Base-by-base conservation (phyloP, 2,888 invertebrate species). In the Eristalis intricaria region DNA sequence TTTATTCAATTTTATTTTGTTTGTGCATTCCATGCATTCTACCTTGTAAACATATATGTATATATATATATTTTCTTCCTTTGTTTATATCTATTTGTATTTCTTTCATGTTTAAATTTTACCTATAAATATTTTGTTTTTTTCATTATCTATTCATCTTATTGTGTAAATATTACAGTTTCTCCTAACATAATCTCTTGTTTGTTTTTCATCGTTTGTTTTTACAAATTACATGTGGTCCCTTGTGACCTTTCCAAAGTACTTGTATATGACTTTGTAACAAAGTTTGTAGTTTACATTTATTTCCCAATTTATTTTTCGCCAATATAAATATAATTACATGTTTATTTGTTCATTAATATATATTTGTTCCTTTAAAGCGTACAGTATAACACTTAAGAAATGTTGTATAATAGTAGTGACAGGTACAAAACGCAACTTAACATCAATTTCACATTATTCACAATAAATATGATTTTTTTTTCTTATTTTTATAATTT, bases 341-440 rank as follows among this genome's bases (percentile, higher is more conserved):
- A 35, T 35, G 8, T 50, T 50, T 50, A 8, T 19, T 43, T 43
- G 11, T 60, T 32, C 50, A 26, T 26, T 26, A 26, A 32, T 32
- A 32, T 32, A 50, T 75, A 26, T 58, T 22, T 50, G 5, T 66
- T 40, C 10, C 26, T 35, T 69, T 61, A 50, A 76, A 86, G 71
- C 71, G 76, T 73, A 70, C 60, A 65, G 77, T 86, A 56, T 69
- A 86, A 83, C 78, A 83, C 78, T 70, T 78, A 71, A 38, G 82
- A 77, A 85, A 40, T 69, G 35, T 75, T 87, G 83, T 83, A 75
- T 75, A 87, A 69, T 79, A 71, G 74, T 86, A 86, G 83, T 84
- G 84, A 87, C 87, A 87, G 87, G 87, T 87, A 87, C 87, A 79
- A 87, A 87, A 87, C 83, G 87, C 87, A 87, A 87, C 87, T 84